These are phyloP conservation scores for Drosophila santomea DNA, from an alignment of 1,140 invertebrate species.

Conservation along the genomic window DNA sequence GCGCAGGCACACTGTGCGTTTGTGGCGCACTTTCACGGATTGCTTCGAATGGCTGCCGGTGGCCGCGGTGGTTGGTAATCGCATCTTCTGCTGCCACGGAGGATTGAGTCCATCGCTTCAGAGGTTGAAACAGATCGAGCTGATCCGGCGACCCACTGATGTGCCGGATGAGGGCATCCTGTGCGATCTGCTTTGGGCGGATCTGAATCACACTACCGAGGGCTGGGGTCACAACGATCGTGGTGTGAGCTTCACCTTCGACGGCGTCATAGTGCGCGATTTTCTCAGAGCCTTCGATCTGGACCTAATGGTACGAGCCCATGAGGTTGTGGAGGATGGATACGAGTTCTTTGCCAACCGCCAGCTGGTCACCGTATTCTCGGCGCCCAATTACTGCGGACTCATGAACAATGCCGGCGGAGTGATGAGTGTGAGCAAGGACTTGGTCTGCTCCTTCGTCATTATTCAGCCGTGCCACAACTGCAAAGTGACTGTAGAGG, in stretches of 20 bases:
- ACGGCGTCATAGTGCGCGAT: constrained; percentile 90
- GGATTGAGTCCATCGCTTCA: constrained; percentile 92
- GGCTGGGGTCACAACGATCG: constrained; percentile 94
- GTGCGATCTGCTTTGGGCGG: constrained; percentile 95
- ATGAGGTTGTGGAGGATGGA: constrained; percentile 95
- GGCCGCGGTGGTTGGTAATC: constrained; percentile 92
- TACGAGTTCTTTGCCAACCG: constrained; percentile 93
- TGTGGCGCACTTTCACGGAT: constrained; percentile 90
- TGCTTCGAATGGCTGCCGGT: constrained; percentile 90
- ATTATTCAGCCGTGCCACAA: constrained; percentile 27
- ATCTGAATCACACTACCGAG: constrained; percentile 92
- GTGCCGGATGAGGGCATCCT: constrained; percentile 92
- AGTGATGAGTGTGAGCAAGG: constrained; percentile 93
- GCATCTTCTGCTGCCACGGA: constrained; percentile 94
- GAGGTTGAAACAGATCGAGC: constrained; percentile 95
- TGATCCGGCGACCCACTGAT: constrained; percentile 94
- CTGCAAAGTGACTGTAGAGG: neutral
- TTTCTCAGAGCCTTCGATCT: constrained; percentile 92
- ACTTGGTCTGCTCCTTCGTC: constrained; percentile 31
- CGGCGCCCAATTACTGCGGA: constrained; percentile 93
- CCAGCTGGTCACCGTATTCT: constrained; percentile 93
- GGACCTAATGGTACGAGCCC: constrained; percentile 93
- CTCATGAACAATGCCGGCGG: constrained; percentile 95
- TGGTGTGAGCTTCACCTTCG: constrained; percentile 93
- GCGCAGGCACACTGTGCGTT: constrained; percentile 91